These are phyloP conservation scores for Anarrhichthys ocellatus DNA, from an alignment of 2,113 vertebrate species.

Conservation along the genomic window DNA sequence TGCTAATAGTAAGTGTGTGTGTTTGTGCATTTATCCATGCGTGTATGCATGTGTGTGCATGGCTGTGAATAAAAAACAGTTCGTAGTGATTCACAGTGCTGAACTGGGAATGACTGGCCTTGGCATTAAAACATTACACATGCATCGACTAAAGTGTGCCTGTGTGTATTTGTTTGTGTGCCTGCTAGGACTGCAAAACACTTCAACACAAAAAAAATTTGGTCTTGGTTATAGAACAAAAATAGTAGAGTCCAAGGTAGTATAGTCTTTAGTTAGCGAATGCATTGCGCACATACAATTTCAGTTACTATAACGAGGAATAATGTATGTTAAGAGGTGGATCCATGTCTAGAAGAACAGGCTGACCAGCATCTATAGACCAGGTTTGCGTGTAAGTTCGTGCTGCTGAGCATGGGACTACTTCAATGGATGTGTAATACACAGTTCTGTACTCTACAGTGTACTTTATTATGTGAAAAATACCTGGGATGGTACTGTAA, in stretches of 20 bases:
- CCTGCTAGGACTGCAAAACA: conserved; percentile 44
- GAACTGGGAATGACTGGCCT: conserved; percentile 56
- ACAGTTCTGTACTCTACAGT: background rate
- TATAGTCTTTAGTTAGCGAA: conserved; percentile 1
- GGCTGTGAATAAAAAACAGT: conserved; percentile 40
- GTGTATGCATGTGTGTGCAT: conserved; percentile 1
- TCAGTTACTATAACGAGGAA: background rate
- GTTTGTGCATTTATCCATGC: background rate
- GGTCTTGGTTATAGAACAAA: background rate
- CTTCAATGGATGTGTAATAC: background rate
- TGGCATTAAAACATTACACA: conserved; percentile 63
- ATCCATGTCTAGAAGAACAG: background rate
- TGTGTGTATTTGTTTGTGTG: conserved; percentile 23
- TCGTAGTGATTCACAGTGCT: conserved; percentile 37
- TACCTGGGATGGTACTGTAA: background rate
- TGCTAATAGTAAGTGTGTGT: conserved; percentile 19
- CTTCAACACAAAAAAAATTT: conserved; percentile 3
- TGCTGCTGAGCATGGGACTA: background rate
- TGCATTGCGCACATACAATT: background rate
- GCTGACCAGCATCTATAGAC: background rate
- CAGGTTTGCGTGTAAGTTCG: background rate
- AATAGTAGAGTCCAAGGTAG: conserved; percentile 14
- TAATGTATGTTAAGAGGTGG: background rate
- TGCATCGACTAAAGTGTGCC: conserved; percentile 40
- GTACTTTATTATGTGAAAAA: background rate